phyloP scores from a whole-genome alignment of 1,140 invertebrate genomes.

The Lasioglossum albipes region DNA sequence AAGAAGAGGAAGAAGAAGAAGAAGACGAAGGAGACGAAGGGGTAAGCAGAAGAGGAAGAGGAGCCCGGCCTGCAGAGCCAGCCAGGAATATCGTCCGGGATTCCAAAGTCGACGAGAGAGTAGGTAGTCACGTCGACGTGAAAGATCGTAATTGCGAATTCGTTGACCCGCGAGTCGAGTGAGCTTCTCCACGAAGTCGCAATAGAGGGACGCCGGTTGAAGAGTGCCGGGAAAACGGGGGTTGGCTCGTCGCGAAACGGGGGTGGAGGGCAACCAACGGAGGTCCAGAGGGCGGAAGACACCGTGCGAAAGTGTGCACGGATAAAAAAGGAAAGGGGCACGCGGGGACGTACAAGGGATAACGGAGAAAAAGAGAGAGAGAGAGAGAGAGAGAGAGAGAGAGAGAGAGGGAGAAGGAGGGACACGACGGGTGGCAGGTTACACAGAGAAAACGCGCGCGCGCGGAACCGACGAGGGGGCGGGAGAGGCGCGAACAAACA shows the following conservation, averaged over 20 bases:
- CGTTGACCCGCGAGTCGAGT: constrained; percentile 76
- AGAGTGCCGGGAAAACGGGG: background rate
- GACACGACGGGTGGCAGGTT: background rate
- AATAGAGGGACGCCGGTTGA: constrained; percentile 30
- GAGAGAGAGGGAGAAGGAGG: background rate
- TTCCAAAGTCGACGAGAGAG: constrained; percentile 67
- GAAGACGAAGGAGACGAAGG: no score
- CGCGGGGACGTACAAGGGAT: no score
- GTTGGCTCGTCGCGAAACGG: constrained; percentile 18
- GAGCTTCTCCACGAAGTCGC: constrained; percentile 62
- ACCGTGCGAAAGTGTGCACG: constrained; percentile 20
- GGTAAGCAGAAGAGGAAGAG: background rate
- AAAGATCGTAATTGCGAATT: constrained; percentile 78
- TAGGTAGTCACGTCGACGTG: constrained; percentile 69
- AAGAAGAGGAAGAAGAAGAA: no score
- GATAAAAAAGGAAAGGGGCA: background rate
- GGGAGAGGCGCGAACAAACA: constrained; percentile 71
- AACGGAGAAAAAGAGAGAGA: no score
- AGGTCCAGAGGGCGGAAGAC: constrained; percentile 1
- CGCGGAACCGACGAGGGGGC: background rate
- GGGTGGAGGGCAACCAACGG: constrained; percentile 26
- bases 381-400: no score
- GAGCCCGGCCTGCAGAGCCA: no score
- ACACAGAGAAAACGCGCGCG: constrained; percentile 24
- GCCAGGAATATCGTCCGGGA: constrained; percentile 31